phyloP scores from a whole-genome alignment of 2,797 vertebrate genomes.

The Semaprochilodus insignis region DNA sequence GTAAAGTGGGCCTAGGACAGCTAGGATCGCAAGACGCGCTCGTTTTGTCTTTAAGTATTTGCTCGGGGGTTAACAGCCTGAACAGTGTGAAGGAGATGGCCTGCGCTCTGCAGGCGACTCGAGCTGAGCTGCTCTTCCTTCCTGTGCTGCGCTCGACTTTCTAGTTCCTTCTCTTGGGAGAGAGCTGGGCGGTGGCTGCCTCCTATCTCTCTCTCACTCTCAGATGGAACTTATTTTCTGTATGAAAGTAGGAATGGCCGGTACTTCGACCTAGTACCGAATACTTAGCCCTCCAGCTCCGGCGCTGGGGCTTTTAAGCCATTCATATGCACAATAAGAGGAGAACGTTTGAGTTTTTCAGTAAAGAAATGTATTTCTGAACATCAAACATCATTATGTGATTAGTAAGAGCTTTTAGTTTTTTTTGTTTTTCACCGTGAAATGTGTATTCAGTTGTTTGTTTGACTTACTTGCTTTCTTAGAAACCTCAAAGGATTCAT shows the following conservation, averaged over 20 bases:
- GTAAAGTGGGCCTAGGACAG: neutral
- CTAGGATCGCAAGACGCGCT: neutral
- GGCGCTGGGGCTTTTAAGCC: no score
- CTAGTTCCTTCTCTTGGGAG: constrained; percentile 30
- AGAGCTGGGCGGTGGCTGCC: constrained; percentile 60
- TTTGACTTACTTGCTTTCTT: no score
- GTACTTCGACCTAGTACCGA: neutral
- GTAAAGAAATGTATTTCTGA: no score
- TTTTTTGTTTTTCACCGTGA: no score
- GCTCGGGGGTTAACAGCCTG: neutral
- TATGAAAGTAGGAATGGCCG: neutral
- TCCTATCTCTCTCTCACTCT: neutral
- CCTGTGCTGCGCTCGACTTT: constrained; percentile 39
- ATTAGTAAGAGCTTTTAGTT: no score
- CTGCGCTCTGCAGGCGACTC: neutral
- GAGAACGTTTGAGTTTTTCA: no score
- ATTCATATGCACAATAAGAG: no score
- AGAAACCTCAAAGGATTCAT: no score
- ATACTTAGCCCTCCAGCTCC: no score
- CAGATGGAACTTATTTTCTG: neutral
- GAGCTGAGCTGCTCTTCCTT: constrained; percentile 53
- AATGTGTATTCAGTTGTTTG: no score
- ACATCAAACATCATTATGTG: no score
- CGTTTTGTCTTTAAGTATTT: neutral
- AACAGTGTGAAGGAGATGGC: neutral